A percentile compares a stretch with the other conserved stretches of the same genome.
These are phyloP conservation scores for Cotesia typhae DNA, from an alignment of 1,140 invertebrate species.

Conservation along the genomic window DNA sequence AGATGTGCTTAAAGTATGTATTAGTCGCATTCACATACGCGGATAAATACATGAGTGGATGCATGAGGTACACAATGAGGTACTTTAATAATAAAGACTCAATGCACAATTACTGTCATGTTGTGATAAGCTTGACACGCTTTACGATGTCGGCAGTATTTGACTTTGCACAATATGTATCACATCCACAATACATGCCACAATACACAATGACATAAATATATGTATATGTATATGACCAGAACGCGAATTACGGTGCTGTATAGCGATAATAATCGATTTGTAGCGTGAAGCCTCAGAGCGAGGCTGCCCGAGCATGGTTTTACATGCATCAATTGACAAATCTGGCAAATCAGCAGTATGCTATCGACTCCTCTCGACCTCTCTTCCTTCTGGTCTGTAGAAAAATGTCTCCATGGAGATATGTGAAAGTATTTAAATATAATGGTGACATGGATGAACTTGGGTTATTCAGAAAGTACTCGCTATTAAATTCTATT, in stretches of 20 bases:
- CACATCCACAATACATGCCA: not conserved
- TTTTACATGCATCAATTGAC: constrained; percentile 29
- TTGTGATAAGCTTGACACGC: constrained; percentile 24
- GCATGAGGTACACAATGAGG: constrained; percentile 9
- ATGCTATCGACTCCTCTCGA: not conserved
- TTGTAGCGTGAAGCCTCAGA: constrained; percentile 15
- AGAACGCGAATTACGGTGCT: not conserved
- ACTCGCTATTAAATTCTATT: too few species aligned
- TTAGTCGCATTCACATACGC: not conserved
- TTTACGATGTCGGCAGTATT: constrained; percentile 17
- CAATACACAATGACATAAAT: not conserved
- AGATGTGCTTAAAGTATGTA: not conserved
- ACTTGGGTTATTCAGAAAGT: too few species aligned
- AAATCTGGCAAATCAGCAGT: constrained; percentile 10
- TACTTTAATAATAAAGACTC: constrained; percentile 23
- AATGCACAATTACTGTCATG: constrained; percentile 23
- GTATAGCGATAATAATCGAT: constrained; percentile 23
- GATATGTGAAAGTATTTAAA: not conserved
- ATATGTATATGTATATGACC: not conserved
- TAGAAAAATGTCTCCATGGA: not conserved
- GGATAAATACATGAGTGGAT: not conserved
- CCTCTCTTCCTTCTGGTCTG: too few species aligned
- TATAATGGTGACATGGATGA: too few species aligned
- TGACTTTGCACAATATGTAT: constrained; percentile 15
- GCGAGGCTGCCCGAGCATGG: not conserved